Evolutionary conservation across 2,888 invertebrate genomes (phyloP), one percentile per base, ranked within the genome.

Genomic region (Drosophila neotestacea): DNA sequence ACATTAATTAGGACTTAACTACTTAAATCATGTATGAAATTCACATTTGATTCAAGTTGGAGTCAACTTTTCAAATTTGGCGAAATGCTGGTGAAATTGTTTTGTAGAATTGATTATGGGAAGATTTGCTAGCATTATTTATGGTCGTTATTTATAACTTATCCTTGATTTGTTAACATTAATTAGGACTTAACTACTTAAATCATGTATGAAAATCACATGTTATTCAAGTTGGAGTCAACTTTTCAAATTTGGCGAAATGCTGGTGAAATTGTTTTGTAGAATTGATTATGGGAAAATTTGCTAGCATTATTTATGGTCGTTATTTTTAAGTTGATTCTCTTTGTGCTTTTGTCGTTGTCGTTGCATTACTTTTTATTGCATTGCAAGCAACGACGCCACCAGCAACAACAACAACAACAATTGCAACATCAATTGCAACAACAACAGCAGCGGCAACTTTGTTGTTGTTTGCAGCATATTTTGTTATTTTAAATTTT

Each of bases 401-500:
- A 44, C 32, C 58, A 39, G 30, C 51, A 61, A 7, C 58, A 39
- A 36, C 51, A 61, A 7, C 52, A 42, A 38, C 52, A 42, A 22
- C 66, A 55, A n/a, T 60, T 34, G 28, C 48, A 55, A 4, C 34
- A 47, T 5, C 63, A 54, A 6, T 51, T 47, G 10, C 56, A 30
- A 32, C 44, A 52, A 5, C 46, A 48, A 4, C 58, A 54, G 16
- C 55, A n/a, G n/a, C 44, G 64, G 69, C 61, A 69, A 56, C 41
- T 27, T 44, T 71, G 55, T 56, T 60, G 74, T 41, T 73, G 70
- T 13, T 59, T 46, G 64, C 61, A 70, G 67, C 74, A 74, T 73
- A 69, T 83, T 83, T 67, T 76, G 73, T 79, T 78, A 76, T 80
- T 79, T 86, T 71, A 81, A 72, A 84, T 86, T 81, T 81, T 66